phyloP scores from a whole-genome alignment of 1,140 invertebrate genomes.

The Ceratitis capitata region DNA sequence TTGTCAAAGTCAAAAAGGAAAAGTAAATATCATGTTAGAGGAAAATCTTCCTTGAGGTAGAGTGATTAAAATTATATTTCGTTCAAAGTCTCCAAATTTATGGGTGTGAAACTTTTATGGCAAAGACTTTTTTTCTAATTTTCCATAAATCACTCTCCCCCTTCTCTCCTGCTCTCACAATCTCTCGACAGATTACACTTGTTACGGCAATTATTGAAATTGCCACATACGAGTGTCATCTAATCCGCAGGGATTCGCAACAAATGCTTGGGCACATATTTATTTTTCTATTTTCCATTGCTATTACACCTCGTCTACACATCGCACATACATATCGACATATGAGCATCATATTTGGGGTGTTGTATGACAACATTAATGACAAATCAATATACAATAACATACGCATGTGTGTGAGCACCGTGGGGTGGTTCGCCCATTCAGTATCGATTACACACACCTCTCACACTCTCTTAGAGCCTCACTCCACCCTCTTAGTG shows the following conservation, averaged over 20 bases:
- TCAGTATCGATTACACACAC: background rate
- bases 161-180: background rate
- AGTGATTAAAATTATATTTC: no score
- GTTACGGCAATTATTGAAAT: constrained; percentile 30
- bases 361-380: constrained; percentile 32
- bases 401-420: background rate
- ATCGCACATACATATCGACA: background rate
- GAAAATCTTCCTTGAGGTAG: no score
- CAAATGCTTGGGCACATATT: background rate
- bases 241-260: constrained; percentile 24
- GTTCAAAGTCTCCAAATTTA: background rate
- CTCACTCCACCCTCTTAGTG: no score
- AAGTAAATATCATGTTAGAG: no score
- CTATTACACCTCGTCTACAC: background rate
- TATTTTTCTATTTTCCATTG: constrained; percentile 13
- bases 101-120: background rate
- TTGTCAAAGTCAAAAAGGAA: no score
- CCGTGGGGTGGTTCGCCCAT: background rate
- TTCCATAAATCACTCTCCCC: background rate
- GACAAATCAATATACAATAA: background rate
- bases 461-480: no score
- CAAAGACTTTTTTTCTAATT: background rate
- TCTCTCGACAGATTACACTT: constrained; percentile 3
- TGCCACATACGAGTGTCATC: constrained; percentile 11
- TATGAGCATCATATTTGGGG: background rate